Base-by-base conservation (phyloP, 2,113 vertebrate genomes). In the Loxodonta africana region DNA sequence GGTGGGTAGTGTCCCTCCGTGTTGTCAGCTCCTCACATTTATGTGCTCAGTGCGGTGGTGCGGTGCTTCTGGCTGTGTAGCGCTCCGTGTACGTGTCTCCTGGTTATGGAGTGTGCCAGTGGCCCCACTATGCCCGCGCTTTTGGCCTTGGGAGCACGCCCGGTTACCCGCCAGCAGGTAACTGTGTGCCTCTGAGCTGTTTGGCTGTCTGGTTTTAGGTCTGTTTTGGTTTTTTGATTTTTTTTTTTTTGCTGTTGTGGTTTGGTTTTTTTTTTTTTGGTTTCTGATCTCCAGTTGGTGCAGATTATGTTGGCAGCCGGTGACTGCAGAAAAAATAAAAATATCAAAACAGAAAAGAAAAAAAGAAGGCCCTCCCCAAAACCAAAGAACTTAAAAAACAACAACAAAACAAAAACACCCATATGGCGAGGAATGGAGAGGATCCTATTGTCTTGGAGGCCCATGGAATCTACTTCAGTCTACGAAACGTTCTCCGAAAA, bases 21-120 rank as follows among this genome's bases (percentile, higher is more conserved):
- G 98, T 98, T 83, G 97, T 96, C 98, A 76, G 57, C 97, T 98
- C 98, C 97, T 98, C 98, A 98, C 95, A 83, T 14, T 77, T 98
- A 96, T 98, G 98, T 98, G 95, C 98, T 98, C 98, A 98, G 97
- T 98, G 97, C 98, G 94, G 96, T 83, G 83, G 83, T 96, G 96
- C 83, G 98, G 96, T 91, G 98, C 98, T 99, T 88, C 98, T 98
- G 98, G 98, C 98, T 98, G 98, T 98, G 98, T 98, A 96, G 98
- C 96, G 90, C 96, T 97, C 98, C 98, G 2, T 99, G 98, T 99
- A 97, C 98, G 90, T 98, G 98, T 98, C 98, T 98, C 98, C 98
- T 98, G 98, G 95, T 92, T 97, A 94, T 94, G 97, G 88, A 93
- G 88, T 98, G 98, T 98, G 98, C 95, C 98, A 98, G 92, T 92